phyloP scores from a whole-genome alignment of 1,140 invertebrate genomes.

The Atta texana region DNA sequence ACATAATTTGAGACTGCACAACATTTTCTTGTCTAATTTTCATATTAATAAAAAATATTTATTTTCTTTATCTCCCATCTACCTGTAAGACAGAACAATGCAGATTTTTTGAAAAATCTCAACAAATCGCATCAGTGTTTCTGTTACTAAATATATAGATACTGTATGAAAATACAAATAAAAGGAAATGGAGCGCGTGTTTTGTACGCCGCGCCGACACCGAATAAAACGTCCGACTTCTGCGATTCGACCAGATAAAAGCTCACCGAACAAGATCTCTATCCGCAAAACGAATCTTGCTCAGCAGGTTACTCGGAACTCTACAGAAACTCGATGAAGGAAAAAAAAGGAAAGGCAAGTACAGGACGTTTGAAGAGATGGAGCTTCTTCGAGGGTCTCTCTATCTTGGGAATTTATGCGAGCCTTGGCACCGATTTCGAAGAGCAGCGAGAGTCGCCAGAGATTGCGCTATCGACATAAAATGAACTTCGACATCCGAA shows the following conservation, averaged over 20 bases:
- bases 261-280: slow-evolving; percentile 49
- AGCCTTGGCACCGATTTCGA: slow-evolving; percentile 81
- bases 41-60: slow-evolving; percentile 8
- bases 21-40: background rate
- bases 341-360: slow-evolving; percentile 24
- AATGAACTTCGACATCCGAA: slow-evolving; percentile 40
- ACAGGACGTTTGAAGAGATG: background rate
- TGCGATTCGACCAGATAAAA: slow-evolving; percentile 50
- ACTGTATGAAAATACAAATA: slow-evolving; percentile 6
- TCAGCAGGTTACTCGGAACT: slow-evolving; percentile 16
- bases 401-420: slow-evolving; percentile 72
- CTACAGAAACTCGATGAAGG: slow-evolving; percentile 44
- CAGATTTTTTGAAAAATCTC: slow-evolving; percentile 1
- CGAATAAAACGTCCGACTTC: slow-evolving; percentile 54
- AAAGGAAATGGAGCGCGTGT: slow-evolving; percentile 35
- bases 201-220: slow-evolving; percentile 6
- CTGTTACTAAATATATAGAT: background rate
- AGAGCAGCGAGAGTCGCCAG: slow-evolving; percentile 60
- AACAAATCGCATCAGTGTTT: background rate
- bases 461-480: slow-evolving; percentile 79
- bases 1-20: background rate
- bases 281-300: slow-evolving; percentile 59
- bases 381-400: slow-evolving; percentile 63
- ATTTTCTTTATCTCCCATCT: background rate
- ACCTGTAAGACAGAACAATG: background rate